Base-by-base conservation (phyloP, 2,113 vertebrate species). In the Catharus minimus region DNA sequence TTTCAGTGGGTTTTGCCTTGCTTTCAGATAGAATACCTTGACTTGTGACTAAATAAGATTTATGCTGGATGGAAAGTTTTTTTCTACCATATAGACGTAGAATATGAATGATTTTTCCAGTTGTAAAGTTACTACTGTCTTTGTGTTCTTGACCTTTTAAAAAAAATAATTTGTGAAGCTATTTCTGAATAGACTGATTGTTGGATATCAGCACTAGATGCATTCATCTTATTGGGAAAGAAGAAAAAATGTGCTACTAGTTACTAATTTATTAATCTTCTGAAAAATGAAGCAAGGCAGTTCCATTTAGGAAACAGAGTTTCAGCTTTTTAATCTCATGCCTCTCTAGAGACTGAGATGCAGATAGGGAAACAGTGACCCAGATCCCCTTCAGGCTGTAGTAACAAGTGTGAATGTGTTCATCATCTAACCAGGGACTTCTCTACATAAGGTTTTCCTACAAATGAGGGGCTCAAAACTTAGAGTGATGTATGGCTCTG, bases 361-460 rank as follows among this genome's bases (percentile, higher is more conserved):
- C 43, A 77, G 56, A 30, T 23, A 73, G 38, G 24, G 79, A 80
- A 68, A 16, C 16, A 20, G 39, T 30, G 47, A 82, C 23, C 8
- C 8, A 17, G 21, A 30, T 77, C 44, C 15, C 15, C 21, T 91
- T 73, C 30, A 66, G 36, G 38, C 17, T 85, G 39, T 27, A 43
- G 28, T 57, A 89, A 76, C 15, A 73, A 72, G 12, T 13, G 47
- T n/a, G 23, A 62, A 36, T 24, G 16, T 67, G 27, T 55, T 58
- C 32, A 33, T 44, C 6, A 1, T 32, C 10, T 24, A 76, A 49
- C 20, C 3, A 53, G 10, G 33, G 30, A 49, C 41, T 76, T 80
- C 17, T 23, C 38, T 50, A 12, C 2, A 2, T 32, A 55, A n/a
- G 11, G 7, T 50, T 13, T 69, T 41, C 0, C 2, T 39, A 20